A percentile compares a stretch with the other conserved stretches of the same genome.
Evolutionary conservation across 2,797 vertebrate genomes (phyloP).

Genomic region (Rhinogobio ventralis): DNA sequence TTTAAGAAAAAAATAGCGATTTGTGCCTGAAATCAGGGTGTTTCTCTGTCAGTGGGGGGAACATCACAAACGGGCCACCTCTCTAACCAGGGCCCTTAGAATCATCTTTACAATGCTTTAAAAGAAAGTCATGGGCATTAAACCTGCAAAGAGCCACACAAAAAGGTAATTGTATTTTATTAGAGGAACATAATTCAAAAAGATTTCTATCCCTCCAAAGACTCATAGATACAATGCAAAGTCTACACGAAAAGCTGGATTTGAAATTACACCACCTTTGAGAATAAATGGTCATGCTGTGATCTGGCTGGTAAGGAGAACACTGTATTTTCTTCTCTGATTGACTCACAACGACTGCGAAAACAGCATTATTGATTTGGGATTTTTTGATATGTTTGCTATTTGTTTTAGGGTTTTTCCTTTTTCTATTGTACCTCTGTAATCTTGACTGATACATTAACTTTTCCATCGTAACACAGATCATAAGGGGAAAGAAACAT

Average conservation of each 20-base stretch:
- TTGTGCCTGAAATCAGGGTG: too few species aligned
- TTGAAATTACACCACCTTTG: background rate
- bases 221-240: background rate
- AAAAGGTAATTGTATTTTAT: background rate
- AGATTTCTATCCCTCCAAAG: background rate
- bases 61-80: too few species aligned
- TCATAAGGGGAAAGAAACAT: conserved; percentile 48
- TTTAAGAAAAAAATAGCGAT: too few species aligned
- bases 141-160: background rate
- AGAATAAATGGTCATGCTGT: conserved; percentile 17
- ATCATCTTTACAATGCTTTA: background rate
- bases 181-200: background rate
- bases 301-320: conserved; percentile 16
- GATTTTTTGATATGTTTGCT: conserved; percentile 41
- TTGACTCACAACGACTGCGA: background rate
- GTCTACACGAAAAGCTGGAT: background rate
- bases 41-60: too few species aligned
- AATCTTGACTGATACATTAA: conserved; percentile 62
- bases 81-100: too few species aligned
- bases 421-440: conserved; percentile 57
- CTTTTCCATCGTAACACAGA: conserved; percentile 45
- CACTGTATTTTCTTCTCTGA: conserved; percentile 19
- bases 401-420: conserved; percentile 1
- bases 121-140: background rate
- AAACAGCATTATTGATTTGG: conserved; percentile 44